Base-by-base conservation (phyloP, 2,888 invertebrate species). In the Drosophila vallismaia region DNA sequence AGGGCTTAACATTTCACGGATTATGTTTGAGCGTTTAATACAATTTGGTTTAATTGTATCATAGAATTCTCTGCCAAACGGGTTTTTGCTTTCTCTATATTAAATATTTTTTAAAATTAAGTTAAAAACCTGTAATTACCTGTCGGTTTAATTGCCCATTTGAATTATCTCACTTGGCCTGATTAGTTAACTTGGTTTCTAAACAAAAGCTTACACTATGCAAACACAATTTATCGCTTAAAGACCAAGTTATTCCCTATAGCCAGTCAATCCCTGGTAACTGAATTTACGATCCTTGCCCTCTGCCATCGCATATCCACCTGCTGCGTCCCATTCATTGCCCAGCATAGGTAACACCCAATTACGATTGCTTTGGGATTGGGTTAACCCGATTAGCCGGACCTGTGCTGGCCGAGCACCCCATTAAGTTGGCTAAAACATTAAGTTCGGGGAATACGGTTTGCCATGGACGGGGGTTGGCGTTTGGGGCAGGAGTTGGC, bases 321-420 rank as follows among this genome's bases (percentile, higher is more conserved):
- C 38, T 31, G 12, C 24, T 24, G 12, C 14, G 3, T 10, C 28
- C 33, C 3, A 19, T 10, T 7, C 48, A 12, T n/a, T 31, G n/a
- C 7, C 24, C 29, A 10, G 8, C 50, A 31, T 45, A 46, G 63
- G 63, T 64, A 42, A 48, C 68, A 69, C 70, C 51, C 58, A 68
- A 69, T 52, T 69, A 67, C 70, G 51, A 29, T 57, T 69, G 68
- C 58, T 69, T 42, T 52, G 68, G 69, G 58, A 52, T 69, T 57
- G 66, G 36, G 51, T 64, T 64, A 64, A 64, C 64, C 68, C 51
- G 40, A 57, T 68, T 69, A 69, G 69, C 42, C 33, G 46, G 42
- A 52, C 46, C 40, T 40, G 58, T 29, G 51, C 46, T 68, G 26
- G 38, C 44, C 48, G 14, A 14, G 50, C 45, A 56, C 38, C 46